These are phyloP conservation scores for Nettapus auritus DNA, from an alignment of 2,113 vertebrate genomes.

Conservation along the genomic window DNA sequence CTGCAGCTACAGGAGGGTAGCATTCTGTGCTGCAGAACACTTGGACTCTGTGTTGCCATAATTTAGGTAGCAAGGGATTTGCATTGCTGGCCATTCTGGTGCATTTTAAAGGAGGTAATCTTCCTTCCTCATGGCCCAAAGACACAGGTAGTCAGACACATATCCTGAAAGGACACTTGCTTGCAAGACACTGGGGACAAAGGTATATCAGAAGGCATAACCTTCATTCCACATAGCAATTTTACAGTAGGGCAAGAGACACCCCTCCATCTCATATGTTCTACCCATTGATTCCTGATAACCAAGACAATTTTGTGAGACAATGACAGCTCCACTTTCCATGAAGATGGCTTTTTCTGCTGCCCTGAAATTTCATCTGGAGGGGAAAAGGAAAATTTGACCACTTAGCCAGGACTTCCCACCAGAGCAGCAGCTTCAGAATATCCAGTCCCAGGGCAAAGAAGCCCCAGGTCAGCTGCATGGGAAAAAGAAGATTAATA, in stretches of 20 bases:
- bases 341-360: neutral
- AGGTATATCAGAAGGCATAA: neutral
- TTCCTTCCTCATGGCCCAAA: neutral
- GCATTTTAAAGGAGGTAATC: neutral
- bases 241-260: neutral
- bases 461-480: neutral
- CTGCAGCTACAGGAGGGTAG: neutral
- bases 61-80: neutral
- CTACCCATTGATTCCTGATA: neutral
- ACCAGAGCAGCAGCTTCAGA: neutral
- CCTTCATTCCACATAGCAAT: fast-evolving
- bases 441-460: neutral
- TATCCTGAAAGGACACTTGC: neutral
- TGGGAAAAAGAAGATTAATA: neutral
- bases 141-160: fast-evolving
- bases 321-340: neutral
- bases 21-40: neutral
- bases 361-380: fast-evolving
- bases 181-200: neutral
- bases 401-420: neutral
- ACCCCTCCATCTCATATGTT: neutral
- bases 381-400: neutral
- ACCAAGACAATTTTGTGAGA: neutral
- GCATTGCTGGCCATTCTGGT: neutral
- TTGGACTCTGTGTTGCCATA: neutral